Evolutionary conservation across 2,113 vertebrate genomes (phyloP), one percentile per base, ranked within the genome.

Genomic region (Nymphicus hollandicus): DNA sequence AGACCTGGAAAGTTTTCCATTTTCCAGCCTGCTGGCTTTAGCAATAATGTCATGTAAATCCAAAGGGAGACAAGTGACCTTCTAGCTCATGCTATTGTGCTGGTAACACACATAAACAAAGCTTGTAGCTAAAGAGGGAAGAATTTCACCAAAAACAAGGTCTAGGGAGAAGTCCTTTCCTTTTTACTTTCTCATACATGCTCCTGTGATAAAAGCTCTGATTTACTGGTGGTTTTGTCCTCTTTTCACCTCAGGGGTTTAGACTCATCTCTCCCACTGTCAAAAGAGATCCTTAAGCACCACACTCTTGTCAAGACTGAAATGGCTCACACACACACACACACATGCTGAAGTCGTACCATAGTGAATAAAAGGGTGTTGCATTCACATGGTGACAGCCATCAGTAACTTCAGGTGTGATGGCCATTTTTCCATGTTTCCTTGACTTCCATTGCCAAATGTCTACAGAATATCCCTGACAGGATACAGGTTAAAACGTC

Each of bases 31-130:
- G 49, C 82, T 97, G 91, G 92, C 91, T 92, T 70, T 49, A 95
- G 60, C 86, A 70, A 33, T 95, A 96, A 95, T 83, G 91, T 93
- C 94, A 86, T 70, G 41, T 86, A 92, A 95, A 83, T 88, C 96
- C 82, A 92, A 73, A 92, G 88, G 92, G 94, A 96, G 82, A 90
- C 41, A 80, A 97, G 83, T 95, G 95, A 97, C 96, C 94, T 97
- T 96, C 91, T 90, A 83, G 60, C 88, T 95, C 76, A 70, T 86
- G 82, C 46, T 91, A 83, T 78, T 94, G 88, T 90, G 86, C 92
- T 96, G 80, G 94, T 70, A 94, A 96, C 92, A 80, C 73, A 87
- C 10, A 58, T 81, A 96, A 97, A 97, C 94, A 97, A 88, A 95
- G n/a, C 55, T 35, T 73, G 91, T 86, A 90, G 63, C 82, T 81